Conservation (phyloP, 2,888 invertebrate species). For the Ophion costatus region DNA sequence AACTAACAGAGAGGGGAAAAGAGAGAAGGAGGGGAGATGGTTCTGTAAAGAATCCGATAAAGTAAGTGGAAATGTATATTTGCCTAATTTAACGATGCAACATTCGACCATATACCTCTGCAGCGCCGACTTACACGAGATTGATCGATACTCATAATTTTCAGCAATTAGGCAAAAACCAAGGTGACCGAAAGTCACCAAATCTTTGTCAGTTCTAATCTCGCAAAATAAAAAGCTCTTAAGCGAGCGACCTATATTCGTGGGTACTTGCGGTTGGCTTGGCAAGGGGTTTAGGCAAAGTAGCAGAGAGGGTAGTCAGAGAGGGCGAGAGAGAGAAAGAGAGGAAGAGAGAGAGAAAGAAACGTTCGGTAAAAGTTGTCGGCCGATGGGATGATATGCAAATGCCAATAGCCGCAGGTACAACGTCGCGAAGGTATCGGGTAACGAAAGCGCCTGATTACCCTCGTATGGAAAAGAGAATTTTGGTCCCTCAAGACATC, state of each 20-base stretch:
- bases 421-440: slow-evolving; percentile 48
- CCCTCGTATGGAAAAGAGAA: slow-evolving; percentile 62
- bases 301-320: slow-evolving; percentile 18
- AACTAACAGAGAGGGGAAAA: slow-evolving; percentile 14
- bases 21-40: background rate
- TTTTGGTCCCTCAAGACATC: slow-evolving; percentile 30
- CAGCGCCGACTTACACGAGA: background rate
- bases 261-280: slow-evolving; percentile 55
- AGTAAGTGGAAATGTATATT: background rate
- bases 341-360: slow-evolving; percentile 61
- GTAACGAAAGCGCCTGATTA: slow-evolving; percentile 66
- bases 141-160: background rate
- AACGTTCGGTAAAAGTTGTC: slow-evolving; percentile 68
- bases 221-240: slow-evolving; percentile 53
- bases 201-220: slow-evolving; percentile 47
- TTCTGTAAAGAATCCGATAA: too few species aligned
- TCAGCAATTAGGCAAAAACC: background rate
- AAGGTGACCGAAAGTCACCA: slow-evolving; percentile 27
- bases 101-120: background rate
- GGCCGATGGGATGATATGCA: slow-evolving; percentile 72
- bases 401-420: slow-evolving; percentile 61
- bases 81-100: background rate
- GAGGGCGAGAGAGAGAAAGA: slow-evolving; percentile 18
- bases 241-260: slow-evolving; percentile 32
- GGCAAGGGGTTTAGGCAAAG: slow-evolving; percentile 58